Conservation (phyloP, 2,888 invertebrate genomes). For the Corbicula japonica region DNA sequence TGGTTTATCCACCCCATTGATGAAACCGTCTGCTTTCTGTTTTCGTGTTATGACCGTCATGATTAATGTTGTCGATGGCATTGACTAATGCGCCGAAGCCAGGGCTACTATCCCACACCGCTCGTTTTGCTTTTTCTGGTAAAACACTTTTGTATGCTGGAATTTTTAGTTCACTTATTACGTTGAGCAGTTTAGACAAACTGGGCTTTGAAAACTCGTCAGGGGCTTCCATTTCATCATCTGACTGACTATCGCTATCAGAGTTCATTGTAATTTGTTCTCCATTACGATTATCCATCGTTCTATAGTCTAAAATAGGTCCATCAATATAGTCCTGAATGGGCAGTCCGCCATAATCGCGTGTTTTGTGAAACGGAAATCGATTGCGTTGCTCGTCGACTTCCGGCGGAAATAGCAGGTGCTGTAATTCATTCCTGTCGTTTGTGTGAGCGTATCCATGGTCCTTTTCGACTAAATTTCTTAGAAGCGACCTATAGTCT, state of each 20-base stretch:
- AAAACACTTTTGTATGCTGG: neutral
- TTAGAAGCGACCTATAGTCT: neutral
- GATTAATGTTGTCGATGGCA: neutral
- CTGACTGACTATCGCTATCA: neutral
- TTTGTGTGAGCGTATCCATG: neutral
- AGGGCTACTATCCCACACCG: neutral
- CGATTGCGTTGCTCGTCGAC: neutral
- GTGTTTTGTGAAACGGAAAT: neutral
- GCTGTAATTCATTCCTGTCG: neutral
- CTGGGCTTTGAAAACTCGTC: conserved; percentile 13
- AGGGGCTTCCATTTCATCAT: conserved; percentile 1
- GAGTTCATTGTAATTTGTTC: too few species aligned
- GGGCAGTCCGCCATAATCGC: neutral
- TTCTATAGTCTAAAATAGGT: neutral
- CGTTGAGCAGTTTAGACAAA: conserved; percentile 16
- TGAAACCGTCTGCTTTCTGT: conserved; percentile 11
- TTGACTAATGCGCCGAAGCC: neutral
- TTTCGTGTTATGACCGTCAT: neutral
- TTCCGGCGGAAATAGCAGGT: neutral
- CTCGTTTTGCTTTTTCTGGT: neutral
- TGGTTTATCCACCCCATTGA: conserved; percentile 25
- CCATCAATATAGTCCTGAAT: conserved; percentile 1
- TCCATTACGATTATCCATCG: conserved; percentile 5
- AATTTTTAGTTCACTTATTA: conserved; percentile 9
- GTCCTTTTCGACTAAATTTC: too few species aligned